Percentiles rank a stretch among this genome's conserved stretches.
Conservation (phyloP, 2,888 invertebrate species). For the Scelioninae gen. 2 region DNA sequence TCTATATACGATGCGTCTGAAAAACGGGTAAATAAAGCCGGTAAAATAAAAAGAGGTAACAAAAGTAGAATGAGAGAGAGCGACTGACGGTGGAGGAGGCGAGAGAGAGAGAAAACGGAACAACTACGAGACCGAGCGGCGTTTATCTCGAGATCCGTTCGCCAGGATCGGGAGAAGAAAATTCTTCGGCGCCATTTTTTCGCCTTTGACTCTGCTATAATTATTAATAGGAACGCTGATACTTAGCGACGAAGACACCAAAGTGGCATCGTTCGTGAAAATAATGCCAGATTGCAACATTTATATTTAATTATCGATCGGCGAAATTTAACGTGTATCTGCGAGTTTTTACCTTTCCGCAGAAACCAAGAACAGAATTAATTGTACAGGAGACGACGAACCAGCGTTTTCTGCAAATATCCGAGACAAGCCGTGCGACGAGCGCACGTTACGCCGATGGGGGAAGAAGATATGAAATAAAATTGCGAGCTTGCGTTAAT, state of each 20-base stretch:
- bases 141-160: slow-evolving; percentile 53
- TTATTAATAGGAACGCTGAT: slow-evolving; percentile 44
- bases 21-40: slow-evolving; percentile 47
- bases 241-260: slow-evolving; percentile 34
- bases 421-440: slow-evolving; percentile 14
- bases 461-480: neutral
- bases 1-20: slow-evolving; percentile 63
- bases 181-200: slow-evolving; percentile 37
- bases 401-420: slow-evolving; percentile 22
- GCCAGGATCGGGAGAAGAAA: slow-evolving; percentile 34
- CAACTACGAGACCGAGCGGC: slow-evolving; percentile 50
- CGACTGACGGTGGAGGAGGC: too few relatives aligned
- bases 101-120: slow-evolving; percentile 41
- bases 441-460: slow-evolving; percentile 7
- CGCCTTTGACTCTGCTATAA: slow-evolving; percentile 27
- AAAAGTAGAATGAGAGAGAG: too few relatives aligned
- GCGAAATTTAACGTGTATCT: slow-evolving; percentile 30
- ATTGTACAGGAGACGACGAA: slow-evolving; percentile 18
- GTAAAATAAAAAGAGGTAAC: slow-evolving; percentile 33
- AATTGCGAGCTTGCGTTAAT: slow-evolving; percentile 15
- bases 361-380: slow-evolving; percentile 20
- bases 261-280: slow-evolving; percentile 14
- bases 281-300: slow-evolving; percentile 44
- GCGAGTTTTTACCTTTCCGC: slow-evolving; percentile 14
- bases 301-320: slow-evolving; percentile 47